Percentiles rank a stretch among this genome's conserved stretches.
Evolutionary conservation across 2,888 invertebrate genomes (phyloP).

Genomic region (Polyommatus iphigenia): DNA sequence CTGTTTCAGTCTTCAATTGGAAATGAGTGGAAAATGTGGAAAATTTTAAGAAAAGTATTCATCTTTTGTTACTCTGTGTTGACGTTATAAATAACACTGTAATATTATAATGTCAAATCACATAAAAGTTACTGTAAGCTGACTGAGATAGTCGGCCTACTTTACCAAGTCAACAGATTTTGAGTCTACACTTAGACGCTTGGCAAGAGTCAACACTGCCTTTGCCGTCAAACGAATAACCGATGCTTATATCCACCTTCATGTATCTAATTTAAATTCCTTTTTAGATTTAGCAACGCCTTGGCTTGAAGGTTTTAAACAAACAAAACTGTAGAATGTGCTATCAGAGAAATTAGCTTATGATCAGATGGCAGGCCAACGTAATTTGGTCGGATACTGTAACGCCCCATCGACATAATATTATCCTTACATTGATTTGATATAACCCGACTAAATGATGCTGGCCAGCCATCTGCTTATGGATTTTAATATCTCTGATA

Average conservation of each 20-base stretch:
- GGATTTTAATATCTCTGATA: too few species aligned
- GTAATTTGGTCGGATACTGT: too few species aligned
- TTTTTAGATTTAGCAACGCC: not conserved
- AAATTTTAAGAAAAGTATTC: too few species aligned
- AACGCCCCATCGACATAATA: too few species aligned
- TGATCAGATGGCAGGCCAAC: too few species aligned
- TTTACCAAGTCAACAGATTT: constrained; percentile 23
- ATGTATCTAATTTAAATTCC: constrained; percentile 11
- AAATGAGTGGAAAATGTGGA: too few species aligned
- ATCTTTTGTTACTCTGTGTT: too few species aligned
- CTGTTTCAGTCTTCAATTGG: not conserved
- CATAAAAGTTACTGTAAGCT: not conserved
- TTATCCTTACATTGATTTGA: too few species aligned
- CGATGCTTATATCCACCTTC: not conserved
- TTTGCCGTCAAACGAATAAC: constrained; percentile 10
- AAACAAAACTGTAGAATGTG: not conserved
- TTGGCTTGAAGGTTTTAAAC: not conserved
- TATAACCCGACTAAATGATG: too few species aligned
- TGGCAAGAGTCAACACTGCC: constrained; percentile 29
- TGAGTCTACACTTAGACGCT: constrained; percentile 15
- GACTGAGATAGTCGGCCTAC: not conserved
- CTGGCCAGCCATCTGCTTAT: too few species aligned
- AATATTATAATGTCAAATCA: too few species aligned
- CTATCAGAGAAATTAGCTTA: not conserved
- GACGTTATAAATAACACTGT: too few species aligned